These are phyloP conservation scores for Sigmodon hispidus DNA, from an alignment of 2,113 vertebrate species.

Conservation along the genomic window DNA sequence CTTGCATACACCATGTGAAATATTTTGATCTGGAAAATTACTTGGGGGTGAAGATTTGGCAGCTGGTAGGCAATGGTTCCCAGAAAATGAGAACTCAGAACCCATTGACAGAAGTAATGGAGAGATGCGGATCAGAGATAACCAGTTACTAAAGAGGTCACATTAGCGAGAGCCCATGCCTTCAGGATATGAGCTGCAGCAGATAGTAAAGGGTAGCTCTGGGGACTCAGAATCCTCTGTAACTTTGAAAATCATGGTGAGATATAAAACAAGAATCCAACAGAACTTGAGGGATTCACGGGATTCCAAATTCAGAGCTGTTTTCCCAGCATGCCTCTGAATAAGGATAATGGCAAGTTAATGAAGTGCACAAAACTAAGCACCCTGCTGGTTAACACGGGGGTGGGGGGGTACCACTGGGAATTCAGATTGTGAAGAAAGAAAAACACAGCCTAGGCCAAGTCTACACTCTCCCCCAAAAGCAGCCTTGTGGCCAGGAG, in stretches of 20 bases:
- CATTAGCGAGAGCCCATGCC: not conserved
- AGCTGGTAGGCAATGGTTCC: not conserved
- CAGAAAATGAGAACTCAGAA: constrained; percentile 30
- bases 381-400: constrained; percentile 49
- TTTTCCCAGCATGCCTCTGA: constrained; percentile 56
- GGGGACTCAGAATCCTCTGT: not conserved
- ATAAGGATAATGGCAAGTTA: constrained; percentile 57
- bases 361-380: constrained; percentile 67
- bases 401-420: not conserved
- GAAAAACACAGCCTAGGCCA: constrained; percentile 50
- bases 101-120: not conserved
- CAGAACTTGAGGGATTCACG: not conserved
- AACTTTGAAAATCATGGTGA: constrained; percentile 48
- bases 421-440: constrained; percentile 46
- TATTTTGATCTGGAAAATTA: not conserved
- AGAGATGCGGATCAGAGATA: not conserved
- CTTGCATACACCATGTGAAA: not conserved
- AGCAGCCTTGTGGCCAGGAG: not conserved
- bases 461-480: constrained; percentile 1
- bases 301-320: constrained; percentile 41
- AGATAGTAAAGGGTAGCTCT: not conserved
- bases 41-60: not conserved
- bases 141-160: not conserved
- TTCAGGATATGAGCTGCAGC: not conserved
- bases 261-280: not conserved